phyloP scores from a whole-genome alignment of 2,113 vertebrate genomes.

The Chrysemys picta region DNA sequence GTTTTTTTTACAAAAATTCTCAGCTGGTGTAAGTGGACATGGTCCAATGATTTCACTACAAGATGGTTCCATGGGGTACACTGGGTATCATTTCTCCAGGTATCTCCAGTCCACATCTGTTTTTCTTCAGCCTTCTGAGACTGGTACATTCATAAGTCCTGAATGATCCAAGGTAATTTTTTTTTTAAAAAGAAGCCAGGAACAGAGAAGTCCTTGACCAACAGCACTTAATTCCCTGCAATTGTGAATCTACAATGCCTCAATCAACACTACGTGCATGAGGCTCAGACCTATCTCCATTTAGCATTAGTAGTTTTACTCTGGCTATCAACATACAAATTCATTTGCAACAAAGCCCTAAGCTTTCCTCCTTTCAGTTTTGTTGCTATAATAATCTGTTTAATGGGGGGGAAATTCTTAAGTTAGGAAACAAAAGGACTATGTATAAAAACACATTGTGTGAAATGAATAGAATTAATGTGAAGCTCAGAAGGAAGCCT shows the following conservation, averaged over 20 bases:
- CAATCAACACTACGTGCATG: background rate
- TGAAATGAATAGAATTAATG: background rate
- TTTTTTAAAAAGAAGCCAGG: background rate
- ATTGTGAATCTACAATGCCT: background rate
- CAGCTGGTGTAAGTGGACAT: fast-evolving
- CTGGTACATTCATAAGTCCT: conserved; percentile 12
- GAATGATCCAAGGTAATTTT: background rate
- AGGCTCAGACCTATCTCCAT: background rate
- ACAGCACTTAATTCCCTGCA: background rate
- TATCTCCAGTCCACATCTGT: background rate
- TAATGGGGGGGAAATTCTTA: background rate
- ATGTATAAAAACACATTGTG: background rate
- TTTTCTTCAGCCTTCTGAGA: background rate
- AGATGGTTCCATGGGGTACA: background rate
- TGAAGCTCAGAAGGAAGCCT: background rate
- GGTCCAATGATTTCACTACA: background rate
- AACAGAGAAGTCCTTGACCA: background rate
- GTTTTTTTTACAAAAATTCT: background rate
- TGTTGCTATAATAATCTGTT: conserved; percentile 28
- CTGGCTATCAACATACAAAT: background rate
- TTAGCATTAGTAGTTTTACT: background rate
- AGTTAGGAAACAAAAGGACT: background rate
- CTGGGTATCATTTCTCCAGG: background rate
- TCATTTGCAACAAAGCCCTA: background rate
- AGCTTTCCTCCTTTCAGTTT: conserved; percentile 4